A percentile compares a stretch with the other conserved stretches of the same genome.
phyloP scores from a whole-genome alignment of 2,888 invertebrate species.

The Cerastis leucographa region DNA sequence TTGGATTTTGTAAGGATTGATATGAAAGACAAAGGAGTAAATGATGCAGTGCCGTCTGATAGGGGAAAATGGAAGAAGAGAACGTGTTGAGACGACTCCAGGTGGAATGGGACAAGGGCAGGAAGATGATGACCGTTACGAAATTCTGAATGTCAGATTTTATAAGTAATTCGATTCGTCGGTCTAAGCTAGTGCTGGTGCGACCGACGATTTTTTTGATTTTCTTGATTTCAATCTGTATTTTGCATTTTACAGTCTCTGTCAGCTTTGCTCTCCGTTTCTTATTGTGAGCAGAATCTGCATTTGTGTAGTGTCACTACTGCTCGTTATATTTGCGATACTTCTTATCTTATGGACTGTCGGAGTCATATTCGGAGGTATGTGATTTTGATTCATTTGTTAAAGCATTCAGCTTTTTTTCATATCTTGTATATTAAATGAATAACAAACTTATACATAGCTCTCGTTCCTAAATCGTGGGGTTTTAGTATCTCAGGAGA shows the following conservation, averaged over 20 bases:
- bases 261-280: neutral
- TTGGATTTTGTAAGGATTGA: neutral
- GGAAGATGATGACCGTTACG: too few species aligned
- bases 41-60: too few species aligned
- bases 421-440: neutral
- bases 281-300: neutral
- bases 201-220: too few species aligned
- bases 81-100: too few species aligned
- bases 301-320: neutral
- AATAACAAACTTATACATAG: neutral
- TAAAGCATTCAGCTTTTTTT: neutral
- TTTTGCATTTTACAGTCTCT: neutral
- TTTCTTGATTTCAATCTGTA: neutral
- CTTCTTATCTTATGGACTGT: neutral
- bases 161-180: neutral
- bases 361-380: neutral
- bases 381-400: neutral
- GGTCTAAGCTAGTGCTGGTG: neutral
- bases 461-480: neutral
- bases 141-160: neutral
- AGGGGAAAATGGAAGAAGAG: too few species aligned
- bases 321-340: neutral
- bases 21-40: too few species aligned
- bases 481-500: neutral
- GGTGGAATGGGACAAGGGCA: too few species aligned